Evolutionary conservation across 2,888 invertebrate genomes (phyloP).

Genomic region (Nomada fabriciana): DNA sequence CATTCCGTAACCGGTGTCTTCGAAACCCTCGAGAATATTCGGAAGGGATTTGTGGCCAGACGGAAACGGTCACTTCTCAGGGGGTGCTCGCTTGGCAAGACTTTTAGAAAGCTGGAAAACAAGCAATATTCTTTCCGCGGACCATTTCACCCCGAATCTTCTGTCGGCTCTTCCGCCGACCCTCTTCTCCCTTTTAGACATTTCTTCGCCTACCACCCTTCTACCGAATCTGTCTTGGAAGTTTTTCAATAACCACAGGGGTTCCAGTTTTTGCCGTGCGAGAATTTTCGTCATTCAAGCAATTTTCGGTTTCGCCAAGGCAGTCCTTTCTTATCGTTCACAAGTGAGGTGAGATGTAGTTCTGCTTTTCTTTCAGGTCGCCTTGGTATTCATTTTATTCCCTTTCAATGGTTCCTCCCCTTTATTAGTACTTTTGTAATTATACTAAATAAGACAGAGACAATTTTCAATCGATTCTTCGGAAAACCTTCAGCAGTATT

Average conservation of each 20-base stretch:
- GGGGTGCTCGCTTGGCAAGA: slow-evolving; percentile 31
- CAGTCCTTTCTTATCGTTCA: not conserved
- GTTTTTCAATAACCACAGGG: slow-evolving; percentile 49
- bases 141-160: slow-evolving; percentile 55
- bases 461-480: too few relatives aligned
- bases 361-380: not conserved
- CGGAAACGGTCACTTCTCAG: slow-evolving; percentile 48
- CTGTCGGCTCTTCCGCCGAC: not conserved
- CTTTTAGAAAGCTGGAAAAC: slow-evolving; percentile 46
- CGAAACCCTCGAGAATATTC: slow-evolving; percentile 35
- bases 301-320: not conserved
- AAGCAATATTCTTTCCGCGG: slow-evolving; percentile 59
- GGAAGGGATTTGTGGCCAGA: slow-evolving; percentile 54
- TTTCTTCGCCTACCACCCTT: slow-evolving; percentile 4
- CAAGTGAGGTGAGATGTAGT: not conserved
- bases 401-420: too few relatives aligned
- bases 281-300: not conserved
- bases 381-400: not conserved
- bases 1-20: slow-evolving; percentile 26
- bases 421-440: too few relatives aligned
- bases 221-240: slow-evolving; percentile 21
- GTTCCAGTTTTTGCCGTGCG: not conserved
- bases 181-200: not conserved
- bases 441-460: too few relatives aligned
- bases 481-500: not conserved